These are phyloP conservation scores for Acrobasis consociella DNA, from an alignment of 2,888 invertebrate species.

Conservation along the genomic window DNA sequence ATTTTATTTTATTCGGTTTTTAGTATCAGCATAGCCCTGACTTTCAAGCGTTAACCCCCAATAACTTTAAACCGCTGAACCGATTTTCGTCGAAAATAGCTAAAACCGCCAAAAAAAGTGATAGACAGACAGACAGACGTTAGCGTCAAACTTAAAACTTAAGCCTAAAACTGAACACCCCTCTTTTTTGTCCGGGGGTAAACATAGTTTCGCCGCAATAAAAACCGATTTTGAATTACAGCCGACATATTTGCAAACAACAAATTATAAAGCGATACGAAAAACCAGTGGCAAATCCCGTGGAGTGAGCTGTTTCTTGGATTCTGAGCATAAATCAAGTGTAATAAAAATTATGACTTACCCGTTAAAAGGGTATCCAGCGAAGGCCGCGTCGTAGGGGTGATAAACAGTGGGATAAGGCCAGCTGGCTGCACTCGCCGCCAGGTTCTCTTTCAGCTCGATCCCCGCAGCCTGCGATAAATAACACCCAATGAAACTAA, in stretches of 20 bases:
- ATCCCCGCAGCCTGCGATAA: slow-evolving; percentile 89
- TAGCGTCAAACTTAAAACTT: too few relatives aligned
- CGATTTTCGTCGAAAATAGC: too few relatives aligned
- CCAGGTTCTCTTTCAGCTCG: slow-evolving; percentile 94
- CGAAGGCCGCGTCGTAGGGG: slow-evolving; percentile 96
- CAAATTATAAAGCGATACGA: slow-evolving; percentile 12
- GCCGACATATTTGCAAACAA: background rate
- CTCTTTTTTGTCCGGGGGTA: too few relatives aligned
- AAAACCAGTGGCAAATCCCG: slow-evolving; percentile 13
- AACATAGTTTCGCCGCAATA: background rate
- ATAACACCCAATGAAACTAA: slow-evolving; percentile 18
- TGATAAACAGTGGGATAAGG: slow-evolving; percentile 96
- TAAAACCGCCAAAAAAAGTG: too few relatives aligned
- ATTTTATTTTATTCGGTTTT: too few relatives aligned
- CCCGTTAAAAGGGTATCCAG: slow-evolving; percentile 97
- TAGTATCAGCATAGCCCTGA: too few relatives aligned
- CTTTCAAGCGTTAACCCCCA: too few relatives aligned
- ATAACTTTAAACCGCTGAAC: too few relatives aligned
- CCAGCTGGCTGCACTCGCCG: slow-evolving; percentile 92
- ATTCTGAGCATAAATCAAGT: slow-evolving; percentile 28
- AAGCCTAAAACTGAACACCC: too few relatives aligned
- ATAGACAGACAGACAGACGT: too few relatives aligned
- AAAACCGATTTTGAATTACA: background rate
- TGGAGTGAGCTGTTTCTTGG: slow-evolving; percentile 16
- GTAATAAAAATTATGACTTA: slow-evolving; percentile 78